Base-by-base conservation (phyloP, 2,888 invertebrate genomes). In the Sesia apiformis region DNA sequence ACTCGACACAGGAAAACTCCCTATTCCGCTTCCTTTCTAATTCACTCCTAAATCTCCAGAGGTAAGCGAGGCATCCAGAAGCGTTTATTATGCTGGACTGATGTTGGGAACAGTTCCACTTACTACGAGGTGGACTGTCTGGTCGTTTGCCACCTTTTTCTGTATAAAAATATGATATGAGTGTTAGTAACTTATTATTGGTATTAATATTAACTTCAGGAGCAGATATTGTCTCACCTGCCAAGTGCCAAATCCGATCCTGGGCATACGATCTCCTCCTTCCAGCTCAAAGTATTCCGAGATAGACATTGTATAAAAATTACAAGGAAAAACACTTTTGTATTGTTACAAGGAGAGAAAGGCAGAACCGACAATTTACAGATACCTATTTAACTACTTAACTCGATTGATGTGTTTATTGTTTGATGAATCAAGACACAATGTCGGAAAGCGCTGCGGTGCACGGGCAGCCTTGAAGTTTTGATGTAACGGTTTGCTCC, bases 231-330 rank as follows among this genome's bases (percentile, higher is more conserved):
- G 8, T 85, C 87, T 86, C 82, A 95, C 95, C 90, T 94, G 93
- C 95, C 95, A 95, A 56, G 95, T 95, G 56, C 95, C 95, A 68
- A 94, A 93, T 53, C 95, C 95, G 52, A 95, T 80, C 53, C 91
- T 84, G 4, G 95, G 95, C 91, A 95, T 93, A 56, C 85, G 89
- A 53, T 91, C 85, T 3, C 94, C 94, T 63, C 78, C 77, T 51
- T 78, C 74, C 52, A 89, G 65, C 51, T 70, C 75, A 63, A 81
- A 78, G 65, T 76, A 82, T 60, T 84, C 60, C 40, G 76, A 69
- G 53, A 77, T 58, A 39, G 78, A 64, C 86, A 86, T 87, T 40
- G 43, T 61, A 52, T 53, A 56, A 7, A 42, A 42, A 1, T 42
- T 42, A 42, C 7, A 42, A 42, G 1, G 23, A 23, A 23, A 23